Base-by-base conservation (phyloP, 2,113 vertebrate species). In the Pimephales promelas region DNA sequence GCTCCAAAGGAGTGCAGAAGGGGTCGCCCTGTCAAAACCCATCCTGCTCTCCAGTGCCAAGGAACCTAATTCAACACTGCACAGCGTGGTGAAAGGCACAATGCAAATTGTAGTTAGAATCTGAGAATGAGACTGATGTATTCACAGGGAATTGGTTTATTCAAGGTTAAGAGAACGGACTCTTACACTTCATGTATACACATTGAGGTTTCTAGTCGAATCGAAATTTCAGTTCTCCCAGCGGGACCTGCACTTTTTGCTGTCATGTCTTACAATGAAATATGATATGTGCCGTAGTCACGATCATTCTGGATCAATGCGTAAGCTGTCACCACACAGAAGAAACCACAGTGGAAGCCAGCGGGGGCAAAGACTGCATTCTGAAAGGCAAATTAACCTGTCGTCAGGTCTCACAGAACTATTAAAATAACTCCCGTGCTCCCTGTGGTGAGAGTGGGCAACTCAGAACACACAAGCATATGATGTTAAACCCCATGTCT, bases 371-470 rank as follows among this genome's bases (percentile, higher is more conserved):
- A 78, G 24, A 64, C 70, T 73, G 64, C 64, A 20, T 84, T 62
- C 75, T 79, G 57, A 59, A 82, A 90, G 72, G 86, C 59, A 84
- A 86, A 86, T 87, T 83, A 90, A 87, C 84, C 84, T 82, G 81
- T 74, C 47, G 77, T 78, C 77, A 84, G 79, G 13, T 81, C 85
- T 86, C 80, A 84, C 64, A 24, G 75, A 78, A 75, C 79, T 87
- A 86, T 87, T 83, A 86, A 87, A 86, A 86, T 86, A 80, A 75
- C 73, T 74, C 75, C 10, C 22, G 24, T 43, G 84, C 64, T 56
- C 68, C 71, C 79, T 49, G 52, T 74, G 76, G 28, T 54, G 81
- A 82, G 54, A 54, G 36, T 6, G 47, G 74, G 71, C 61, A 74
- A 8, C 78, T 64, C 74, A 36, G 75, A 56, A 61, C 77, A 54